Conservation (phyloP, 2,113 vertebrate species). For the Atlantisia rogersi region DNA sequence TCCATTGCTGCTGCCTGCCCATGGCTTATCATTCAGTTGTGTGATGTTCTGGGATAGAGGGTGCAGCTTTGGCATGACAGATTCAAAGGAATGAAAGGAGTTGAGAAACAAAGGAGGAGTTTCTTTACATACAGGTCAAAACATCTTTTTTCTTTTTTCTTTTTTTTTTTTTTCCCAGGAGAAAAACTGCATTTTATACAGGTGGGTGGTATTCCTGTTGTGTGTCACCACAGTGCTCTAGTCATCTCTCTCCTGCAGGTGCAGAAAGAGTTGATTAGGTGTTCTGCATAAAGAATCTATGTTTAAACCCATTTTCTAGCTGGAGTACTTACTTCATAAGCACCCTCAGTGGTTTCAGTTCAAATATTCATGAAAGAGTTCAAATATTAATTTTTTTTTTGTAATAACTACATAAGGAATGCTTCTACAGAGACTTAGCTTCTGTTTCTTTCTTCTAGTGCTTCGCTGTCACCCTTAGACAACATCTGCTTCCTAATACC, state of each 20-base stretch:
- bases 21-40: rapidly evolving
- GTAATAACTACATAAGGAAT: not conserved
- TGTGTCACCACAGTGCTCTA: not conserved
- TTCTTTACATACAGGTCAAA: not conserved
- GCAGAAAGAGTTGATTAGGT: not conserved
- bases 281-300: not conserved
- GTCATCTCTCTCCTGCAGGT: not conserved
- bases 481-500: not conserved
- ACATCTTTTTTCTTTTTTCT: not conserved
- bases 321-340: not conserved
- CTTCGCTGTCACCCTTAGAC: not conserved
- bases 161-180: not conserved
- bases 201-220: not conserved
- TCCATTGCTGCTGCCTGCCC: not conserved
- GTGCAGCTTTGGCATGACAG: not conserved
- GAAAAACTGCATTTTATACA: not conserved
- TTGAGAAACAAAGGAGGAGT: not conserved
- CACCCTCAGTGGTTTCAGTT: not conserved
- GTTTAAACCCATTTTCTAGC: not conserved
- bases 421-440: not conserved
- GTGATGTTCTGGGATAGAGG: not conserved
- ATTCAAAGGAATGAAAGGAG: not conserved
- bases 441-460: not conserved
- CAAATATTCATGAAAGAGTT: not conserved
- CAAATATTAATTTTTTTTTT: not conserved